Base-by-base conservation (phyloP, 2,797 vertebrate genomes). In the Cossypha heuglini region DNA sequence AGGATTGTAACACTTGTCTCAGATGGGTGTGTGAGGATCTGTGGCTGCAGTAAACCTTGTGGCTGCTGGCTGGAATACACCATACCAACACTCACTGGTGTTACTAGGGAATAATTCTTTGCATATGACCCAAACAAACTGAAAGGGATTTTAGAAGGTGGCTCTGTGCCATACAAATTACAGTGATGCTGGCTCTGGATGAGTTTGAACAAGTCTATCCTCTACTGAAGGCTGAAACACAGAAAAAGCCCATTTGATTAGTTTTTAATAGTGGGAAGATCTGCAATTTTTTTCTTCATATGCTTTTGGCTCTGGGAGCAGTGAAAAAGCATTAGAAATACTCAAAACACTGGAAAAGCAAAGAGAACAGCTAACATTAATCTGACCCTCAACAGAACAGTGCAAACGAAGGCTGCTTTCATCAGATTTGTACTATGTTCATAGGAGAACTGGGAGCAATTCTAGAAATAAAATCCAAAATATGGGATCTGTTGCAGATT, bases 401-500 rank as follows among this genome's bases (percentile, higher is more conserved):
- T 66, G 73, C 0, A 51, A 93, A 78, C 0, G 3, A 87, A 93
- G 86, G 68, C 54, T 37, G 22, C 75, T 94, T 95, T 91, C 82
- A 93, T 97, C 96, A 88, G 85, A 69, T 67, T 95, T 95, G 87
- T 45, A 37, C 79, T 80, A 33, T 42, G 45, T 86, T 96, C 94
- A 96, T 69, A 45, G 81, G 87, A 90, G 87, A 71, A 86, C 43
- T 63, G 89, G 95, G 91, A 96, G 26, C 76, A 96, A 83, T 95
- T 95, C 88, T 92, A 79, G 78, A 94, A 96, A 94, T 83, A 43
- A 94, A 86, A 90, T 72, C 78, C 85, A 86, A 90, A 97, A n/a
- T 58, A 72, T 16, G 69, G 55, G 82, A 68, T 75, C 73, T 86
- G 25, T 51, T 88, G 69, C 52, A 83, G 91, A 86, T 62, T 80